Percentiles rank a stretch among this genome's conserved stretches.
Evolutionary conservation across 2,888 invertebrate genomes (phyloP).

Genomic region (Orthonevra nobilis): DNA sequence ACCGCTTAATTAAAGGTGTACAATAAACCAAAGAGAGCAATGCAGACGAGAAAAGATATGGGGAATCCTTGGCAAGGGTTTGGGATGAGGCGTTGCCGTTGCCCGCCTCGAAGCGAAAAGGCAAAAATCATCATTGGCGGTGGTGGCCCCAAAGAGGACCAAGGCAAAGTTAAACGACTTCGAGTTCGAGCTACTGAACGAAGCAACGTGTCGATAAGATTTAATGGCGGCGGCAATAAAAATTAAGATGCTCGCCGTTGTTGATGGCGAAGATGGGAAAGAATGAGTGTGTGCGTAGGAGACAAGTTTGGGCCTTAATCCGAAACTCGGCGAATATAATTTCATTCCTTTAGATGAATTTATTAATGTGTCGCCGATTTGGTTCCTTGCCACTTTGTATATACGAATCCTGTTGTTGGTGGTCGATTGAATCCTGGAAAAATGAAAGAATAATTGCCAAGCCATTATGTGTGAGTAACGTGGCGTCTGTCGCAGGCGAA

Average conservation of each 20-base stretch:
- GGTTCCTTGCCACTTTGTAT: background rate
- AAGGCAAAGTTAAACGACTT: slow-evolving; percentile 64
- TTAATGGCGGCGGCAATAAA: slow-evolving; percentile 64
- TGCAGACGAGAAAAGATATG: slow-evolving; percentile 39
- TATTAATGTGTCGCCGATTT: slow-evolving; percentile 53
- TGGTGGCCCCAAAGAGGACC: slow-evolving; percentile 32
- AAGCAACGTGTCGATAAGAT: slow-evolving; percentile 69
- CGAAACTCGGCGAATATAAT: slow-evolving; percentile 25
- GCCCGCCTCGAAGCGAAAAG: slow-evolving; percentile 49
- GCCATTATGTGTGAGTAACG: slow-evolving; percentile 59
- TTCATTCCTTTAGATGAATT: slow-evolving; percentile 31
- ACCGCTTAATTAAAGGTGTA: slow-evolving; percentile 70
- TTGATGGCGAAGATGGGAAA: slow-evolving; percentile 16
- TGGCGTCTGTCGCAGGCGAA: slow-evolving; percentile 33
- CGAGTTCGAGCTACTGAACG: slow-evolving; percentile 62
- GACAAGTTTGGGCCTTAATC: slow-evolving; percentile 19
- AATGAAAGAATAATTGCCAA: slow-evolving; percentile 49
- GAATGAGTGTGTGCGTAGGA: background rate
- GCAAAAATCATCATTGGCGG: slow-evolving; percentile 64
- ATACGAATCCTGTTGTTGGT: background rate
- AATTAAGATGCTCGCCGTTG: slow-evolving; percentile 62
- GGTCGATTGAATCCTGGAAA: slow-evolving; percentile 60
- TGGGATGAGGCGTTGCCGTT: background rate
- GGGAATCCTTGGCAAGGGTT: no score
- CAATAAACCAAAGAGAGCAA: slow-evolving; percentile 65